These are phyloP conservation scores for Paralichthys olivaceus DNA, from an alignment of 2,113 vertebrate genomes.

Conservation along the genomic window DNA sequence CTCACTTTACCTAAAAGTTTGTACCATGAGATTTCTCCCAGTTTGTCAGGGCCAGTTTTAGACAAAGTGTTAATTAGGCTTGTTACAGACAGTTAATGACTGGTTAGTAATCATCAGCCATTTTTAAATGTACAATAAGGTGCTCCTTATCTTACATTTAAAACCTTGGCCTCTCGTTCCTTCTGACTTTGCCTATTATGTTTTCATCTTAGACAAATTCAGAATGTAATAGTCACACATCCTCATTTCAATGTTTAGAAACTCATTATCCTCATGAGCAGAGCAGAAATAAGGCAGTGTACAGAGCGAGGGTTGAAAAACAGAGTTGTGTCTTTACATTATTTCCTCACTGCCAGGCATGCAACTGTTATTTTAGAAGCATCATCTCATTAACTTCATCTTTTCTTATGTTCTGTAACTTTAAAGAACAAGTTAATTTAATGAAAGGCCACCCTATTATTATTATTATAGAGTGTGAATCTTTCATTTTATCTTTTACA, in stretches of 20 bases:
- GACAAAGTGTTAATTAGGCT: slow-evolving; percentile 28
- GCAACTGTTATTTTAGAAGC: slow-evolving; percentile 47
- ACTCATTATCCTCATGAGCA: slow-evolving; percentile 58
- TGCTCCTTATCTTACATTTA: slow-evolving; percentile 84
- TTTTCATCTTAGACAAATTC: slow-evolving; percentile 82
- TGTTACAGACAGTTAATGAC: slow-evolving; percentile 42
- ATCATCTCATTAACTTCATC: slow-evolving; percentile 59
- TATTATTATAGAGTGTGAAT: slow-evolving; percentile 17
- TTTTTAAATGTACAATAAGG: slow-evolving; percentile 85
- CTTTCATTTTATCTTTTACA: slow-evolving; percentile 60
- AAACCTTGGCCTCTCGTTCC: slow-evolving; percentile 71
- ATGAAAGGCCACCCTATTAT: slow-evolving; percentile 54
- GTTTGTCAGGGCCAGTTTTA: slow-evolving; percentile 26
- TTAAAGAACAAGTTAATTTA: slow-evolving; percentile 36
- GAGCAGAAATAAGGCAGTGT: background rate
- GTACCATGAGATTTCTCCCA: slow-evolving; percentile 55
- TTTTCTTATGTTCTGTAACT: slow-evolving; percentile 52
- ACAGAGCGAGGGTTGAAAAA: slow-evolving; percentile 22
- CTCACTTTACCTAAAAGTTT: slow-evolving; percentile 15
- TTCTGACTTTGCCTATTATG: slow-evolving; percentile 84
- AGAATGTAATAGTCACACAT: slow-evolving; percentile 76
- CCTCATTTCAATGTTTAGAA: slow-evolving; percentile 65
- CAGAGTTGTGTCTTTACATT: slow-evolving; percentile 46
- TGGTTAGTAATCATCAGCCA: slow-evolving; percentile 67
- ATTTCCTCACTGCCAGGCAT: slow-evolving; percentile 54